Conservation (phyloP, 2,888 invertebrate species). For the Mesorhabditis belari region DNA sequence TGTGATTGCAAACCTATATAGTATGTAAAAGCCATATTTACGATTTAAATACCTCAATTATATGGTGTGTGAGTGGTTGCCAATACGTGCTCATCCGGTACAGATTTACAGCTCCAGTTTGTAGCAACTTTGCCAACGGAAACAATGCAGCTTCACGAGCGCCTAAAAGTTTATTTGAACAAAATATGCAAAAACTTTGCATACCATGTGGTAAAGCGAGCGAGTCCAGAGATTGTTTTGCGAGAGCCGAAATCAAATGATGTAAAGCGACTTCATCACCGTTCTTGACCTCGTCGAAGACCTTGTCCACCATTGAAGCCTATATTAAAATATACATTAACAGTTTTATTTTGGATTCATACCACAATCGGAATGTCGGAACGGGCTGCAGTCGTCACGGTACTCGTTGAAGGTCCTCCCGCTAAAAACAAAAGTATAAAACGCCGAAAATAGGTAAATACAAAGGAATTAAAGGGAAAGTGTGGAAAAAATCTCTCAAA, state of each 20-base stretch:
- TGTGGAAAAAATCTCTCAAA: neutral
- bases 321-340: neutral
- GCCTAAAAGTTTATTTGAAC: no score
- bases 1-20: slow-evolving; percentile 42
- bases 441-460: no score
- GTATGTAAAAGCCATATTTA: no score
- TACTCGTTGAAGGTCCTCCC: slow-evolving; percentile 56
- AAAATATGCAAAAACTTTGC: no score
- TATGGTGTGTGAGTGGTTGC: slow-evolving; percentile 86
- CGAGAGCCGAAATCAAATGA: slow-evolving; percentile 89
- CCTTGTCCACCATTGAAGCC: slow-evolving; percentile 6
- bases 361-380: slow-evolving; percentile 78
- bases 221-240: slow-evolving; percentile 81
- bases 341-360: slow-evolving; percentile 26
- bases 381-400: slow-evolving; percentile 91
- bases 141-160: slow-evolving; percentile 84
- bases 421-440: no score
- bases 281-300: neutral
- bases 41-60: slow-evolving; percentile 62
- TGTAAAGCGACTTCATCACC: slow-evolving; percentile 62
- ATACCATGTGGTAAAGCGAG: slow-evolving; percentile 1
- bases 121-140: slow-evolving; percentile 94
- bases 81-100: slow-evolving; percentile 85
- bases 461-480: neutral
- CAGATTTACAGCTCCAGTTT: slow-evolving; percentile 89